Conservation (phyloP, 2,113 vertebrate genomes). For the Halichoeres trimaculatus region DNA sequence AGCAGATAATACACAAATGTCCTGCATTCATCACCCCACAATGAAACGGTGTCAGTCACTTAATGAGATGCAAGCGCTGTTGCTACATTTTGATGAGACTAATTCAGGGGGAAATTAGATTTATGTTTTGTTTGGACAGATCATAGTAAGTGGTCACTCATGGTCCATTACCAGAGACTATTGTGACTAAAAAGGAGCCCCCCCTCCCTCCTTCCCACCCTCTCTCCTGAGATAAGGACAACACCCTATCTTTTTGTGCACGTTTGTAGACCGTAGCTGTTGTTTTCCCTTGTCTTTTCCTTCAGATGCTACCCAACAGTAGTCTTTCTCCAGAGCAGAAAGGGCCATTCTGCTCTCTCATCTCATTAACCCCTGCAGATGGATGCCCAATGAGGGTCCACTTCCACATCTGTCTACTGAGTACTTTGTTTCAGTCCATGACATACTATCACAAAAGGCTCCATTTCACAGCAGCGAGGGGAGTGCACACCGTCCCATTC, state of each 20-base stretch:
- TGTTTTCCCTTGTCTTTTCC: constrained; percentile 68
- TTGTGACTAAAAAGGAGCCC: constrained; percentile 72
- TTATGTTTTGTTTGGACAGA: constrained; percentile 90
- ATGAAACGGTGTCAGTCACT: constrained; percentile 86
- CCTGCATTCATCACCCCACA: constrained; percentile 87
- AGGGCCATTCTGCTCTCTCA: constrained; percentile 60
- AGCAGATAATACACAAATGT: constrained; percentile 88
- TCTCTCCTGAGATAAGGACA: constrained; percentile 73
- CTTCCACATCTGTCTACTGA: constrained; percentile 72
- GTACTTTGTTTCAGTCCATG: constrained; percentile 82
- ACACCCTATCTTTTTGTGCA: constrained; percentile 80
- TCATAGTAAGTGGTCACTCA: constrained; percentile 86
- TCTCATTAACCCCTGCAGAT: constrained; percentile 64
- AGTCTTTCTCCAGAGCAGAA: constrained; percentile 67
- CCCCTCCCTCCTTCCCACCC: constrained; percentile 34
- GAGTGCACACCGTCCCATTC: constrained; percentile 66
- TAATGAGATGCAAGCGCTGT: constrained; percentile 88
- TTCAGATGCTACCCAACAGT: constrained; percentile 61
- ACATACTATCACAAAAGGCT: constrained; percentile 75
- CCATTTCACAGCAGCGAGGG: constrained; percentile 66
- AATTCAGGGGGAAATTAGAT: constrained; percentile 91
- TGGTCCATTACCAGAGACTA: constrained; percentile 87
- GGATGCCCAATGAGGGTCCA: constrained; percentile 77
- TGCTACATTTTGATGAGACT: constrained; percentile 85
- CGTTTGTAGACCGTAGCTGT: constrained; percentile 65